Percentiles rank a stretch among this genome's conserved stretches.
phyloP scores from a whole-genome alignment of 2,113 vertebrate genomes.

The Phrynosoma platyrhinos region DNA sequence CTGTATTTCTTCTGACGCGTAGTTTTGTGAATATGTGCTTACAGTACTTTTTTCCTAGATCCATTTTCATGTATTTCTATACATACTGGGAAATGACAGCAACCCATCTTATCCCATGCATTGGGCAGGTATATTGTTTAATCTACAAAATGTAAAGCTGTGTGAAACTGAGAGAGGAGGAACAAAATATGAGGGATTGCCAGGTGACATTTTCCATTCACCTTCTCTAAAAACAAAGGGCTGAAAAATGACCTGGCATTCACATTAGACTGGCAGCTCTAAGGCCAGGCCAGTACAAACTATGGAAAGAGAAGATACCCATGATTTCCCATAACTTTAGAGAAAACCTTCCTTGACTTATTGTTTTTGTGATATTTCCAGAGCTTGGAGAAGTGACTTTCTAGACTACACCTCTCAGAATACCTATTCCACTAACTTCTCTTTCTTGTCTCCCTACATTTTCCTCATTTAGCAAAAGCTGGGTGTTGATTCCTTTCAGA shows the following conservation, averaged over 20 bases:
- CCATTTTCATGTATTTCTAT: constrained; percentile 35
- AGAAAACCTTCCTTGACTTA: too few relatives aligned
- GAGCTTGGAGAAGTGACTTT: too few relatives aligned
- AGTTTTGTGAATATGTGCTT: constrained; percentile 17
- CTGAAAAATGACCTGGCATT: background rate
- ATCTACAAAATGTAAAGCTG: constrained; percentile 2
- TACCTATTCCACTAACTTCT: too few relatives aligned
- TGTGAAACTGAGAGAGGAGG: background rate
- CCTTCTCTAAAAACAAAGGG: background rate
- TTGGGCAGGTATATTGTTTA: background rate
- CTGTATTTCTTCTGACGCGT: constrained; percentile 41
- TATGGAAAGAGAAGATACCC: too few relatives aligned
- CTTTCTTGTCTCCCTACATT: too few relatives aligned
- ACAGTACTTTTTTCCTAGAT: background rate
- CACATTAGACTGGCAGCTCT: too few relatives aligned
- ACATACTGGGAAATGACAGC: background rate
- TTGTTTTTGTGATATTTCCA: too few relatives aligned
- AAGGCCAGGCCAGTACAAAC: too few relatives aligned
- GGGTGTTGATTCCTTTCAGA: too few relatives aligned
- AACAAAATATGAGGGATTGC: background rate
- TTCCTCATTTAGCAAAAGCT: too few relatives aligned
- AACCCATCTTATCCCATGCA: background rate
- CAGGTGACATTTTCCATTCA: background rate
- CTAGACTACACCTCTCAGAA: too few relatives aligned
- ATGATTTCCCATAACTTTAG: too few relatives aligned